Evolutionary conservation across 2,797 vertebrate genomes (phyloP).

Genomic region (Sebastes taczanowskii): DNA sequence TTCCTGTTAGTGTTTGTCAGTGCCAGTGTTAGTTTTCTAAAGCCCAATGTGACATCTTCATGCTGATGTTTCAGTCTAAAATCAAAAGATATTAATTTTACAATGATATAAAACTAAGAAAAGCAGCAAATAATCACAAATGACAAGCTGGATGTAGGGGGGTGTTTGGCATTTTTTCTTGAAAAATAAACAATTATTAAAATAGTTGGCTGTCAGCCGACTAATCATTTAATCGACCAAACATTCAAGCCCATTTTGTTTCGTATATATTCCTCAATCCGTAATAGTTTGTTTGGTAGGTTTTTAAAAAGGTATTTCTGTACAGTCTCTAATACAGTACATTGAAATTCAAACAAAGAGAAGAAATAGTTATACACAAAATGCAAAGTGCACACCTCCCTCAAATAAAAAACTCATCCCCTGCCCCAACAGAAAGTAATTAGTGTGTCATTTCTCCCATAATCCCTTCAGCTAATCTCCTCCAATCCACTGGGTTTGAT

Average conservation of each 20-base stretch:
- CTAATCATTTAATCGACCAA: neutral
- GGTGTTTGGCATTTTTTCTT: neutral
- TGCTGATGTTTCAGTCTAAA: neutral
- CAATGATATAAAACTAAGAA: neutral
- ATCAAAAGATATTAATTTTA: neutral
- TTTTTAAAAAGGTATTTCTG: neutral
- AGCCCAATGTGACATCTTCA: neutral
- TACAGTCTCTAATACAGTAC: neutral
- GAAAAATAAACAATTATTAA: neutral
- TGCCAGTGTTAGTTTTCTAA: neutral
- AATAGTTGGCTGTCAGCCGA: neutral
- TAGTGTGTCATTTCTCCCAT: conserved; percentile 79
- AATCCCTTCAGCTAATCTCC: conserved; percentile 80
- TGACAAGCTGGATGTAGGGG: too few relatives aligned
- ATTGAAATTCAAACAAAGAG: neutral
- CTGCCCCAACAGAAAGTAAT: conserved; percentile 74
- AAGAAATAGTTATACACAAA: neutral
- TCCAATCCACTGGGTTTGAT: conserved; percentile 83
- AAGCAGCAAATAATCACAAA: neutral
- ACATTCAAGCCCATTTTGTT: neutral
- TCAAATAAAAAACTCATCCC: conserved; percentile 36
- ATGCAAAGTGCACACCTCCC: neutral
- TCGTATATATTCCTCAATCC: neutral
- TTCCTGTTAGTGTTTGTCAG: too few relatives aligned
- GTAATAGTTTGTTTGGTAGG: neutral